A percentile compares a stretch with the other conserved stretches of the same genome.
Conservation (phyloP, 2,888 invertebrate genomes). For the Dryadula phaetusa region DNA sequence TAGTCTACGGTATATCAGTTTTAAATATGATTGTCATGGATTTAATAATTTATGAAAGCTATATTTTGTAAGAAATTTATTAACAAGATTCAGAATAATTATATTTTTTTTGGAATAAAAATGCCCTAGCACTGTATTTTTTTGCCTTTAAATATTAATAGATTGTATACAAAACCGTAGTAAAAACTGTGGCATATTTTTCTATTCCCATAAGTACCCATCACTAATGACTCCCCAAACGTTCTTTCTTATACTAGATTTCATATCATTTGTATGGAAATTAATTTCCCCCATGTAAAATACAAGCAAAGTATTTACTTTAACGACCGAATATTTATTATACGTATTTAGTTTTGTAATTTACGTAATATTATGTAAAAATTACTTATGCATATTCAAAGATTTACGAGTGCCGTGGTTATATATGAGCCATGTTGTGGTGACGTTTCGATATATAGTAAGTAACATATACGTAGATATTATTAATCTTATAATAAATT, state of each 20-base stretch:
- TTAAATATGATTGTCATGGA: background rate
- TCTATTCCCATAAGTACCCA: background rate
- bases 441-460: background rate
- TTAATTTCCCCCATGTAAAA: background rate
- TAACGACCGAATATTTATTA: constrained; percentile 34
- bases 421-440: constrained; percentile 11
- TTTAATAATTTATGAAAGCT: background rate
- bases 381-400: constrained; percentile 33
- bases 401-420: constrained; percentile 27
- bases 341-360: constrained; percentile 28
- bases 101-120: too few species aligned
- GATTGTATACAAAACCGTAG: background rate
- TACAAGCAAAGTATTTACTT: constrained; percentile 14
- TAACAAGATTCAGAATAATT: background rate
- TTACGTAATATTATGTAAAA: constrained; percentile 26
- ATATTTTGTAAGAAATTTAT: background rate
- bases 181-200: background rate
- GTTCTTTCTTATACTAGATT: background rate
- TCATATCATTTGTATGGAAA: constrained; percentile 8
- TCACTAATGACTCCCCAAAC: constrained; percentile 6
- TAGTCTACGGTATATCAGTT: background rate
- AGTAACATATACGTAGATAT: background rate
- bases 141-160: background rate
- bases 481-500: too few species aligned
- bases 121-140: too few species aligned